Conservation (phyloP, 2,113 vertebrate genomes). For the Tenrec ecaudatus region DNA sequence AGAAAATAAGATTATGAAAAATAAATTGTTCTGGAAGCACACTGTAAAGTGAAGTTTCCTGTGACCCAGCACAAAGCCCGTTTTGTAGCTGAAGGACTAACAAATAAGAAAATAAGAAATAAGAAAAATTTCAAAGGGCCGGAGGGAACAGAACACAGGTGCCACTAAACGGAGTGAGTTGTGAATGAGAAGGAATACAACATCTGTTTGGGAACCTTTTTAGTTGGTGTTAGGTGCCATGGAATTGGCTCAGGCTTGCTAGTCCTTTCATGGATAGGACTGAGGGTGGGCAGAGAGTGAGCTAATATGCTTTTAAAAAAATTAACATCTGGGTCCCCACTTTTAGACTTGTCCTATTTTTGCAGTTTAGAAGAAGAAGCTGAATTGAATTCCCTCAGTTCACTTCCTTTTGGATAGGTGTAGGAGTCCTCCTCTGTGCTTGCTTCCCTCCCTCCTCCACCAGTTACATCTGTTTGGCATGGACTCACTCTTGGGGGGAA, state of each 20-base stretch:
- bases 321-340: neutral
- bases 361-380: neutral
- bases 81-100: neutral
- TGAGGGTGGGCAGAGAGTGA: neutral
- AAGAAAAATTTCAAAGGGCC: neutral
- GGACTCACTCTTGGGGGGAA: neutral
- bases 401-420: neutral
- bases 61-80: neutral
- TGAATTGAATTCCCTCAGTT: neutral
- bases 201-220: neutral
- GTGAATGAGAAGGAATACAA: neutral
- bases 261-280: neutral
- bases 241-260: neutral
- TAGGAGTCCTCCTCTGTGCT: neutral
- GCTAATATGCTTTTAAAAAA: neutral
- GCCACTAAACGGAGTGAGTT: neutral
- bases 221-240: neutral
- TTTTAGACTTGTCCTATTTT: neutral
- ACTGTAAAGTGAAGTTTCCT: neutral
- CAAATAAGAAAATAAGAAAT: neutral
- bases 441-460: neutral
- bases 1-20: slow-evolving; percentile 3
- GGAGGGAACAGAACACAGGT: neutral
- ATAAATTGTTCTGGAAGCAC: neutral
- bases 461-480: neutral